phyloP scores from a whole-genome alignment of 2,113 vertebrate species.

The Otis tarda region DNA sequence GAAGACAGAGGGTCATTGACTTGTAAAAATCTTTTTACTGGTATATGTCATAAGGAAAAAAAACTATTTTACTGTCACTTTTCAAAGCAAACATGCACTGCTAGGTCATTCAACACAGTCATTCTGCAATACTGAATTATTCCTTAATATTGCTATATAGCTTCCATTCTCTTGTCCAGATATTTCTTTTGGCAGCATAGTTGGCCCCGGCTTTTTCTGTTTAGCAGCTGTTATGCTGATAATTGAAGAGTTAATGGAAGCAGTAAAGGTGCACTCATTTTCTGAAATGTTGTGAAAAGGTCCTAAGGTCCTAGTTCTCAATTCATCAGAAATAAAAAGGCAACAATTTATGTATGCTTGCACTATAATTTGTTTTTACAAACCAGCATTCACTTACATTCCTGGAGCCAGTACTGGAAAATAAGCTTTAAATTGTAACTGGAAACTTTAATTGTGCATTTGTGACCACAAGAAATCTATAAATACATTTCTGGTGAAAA shows the following conservation, averaged over 20 bases:
- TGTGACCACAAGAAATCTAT: background rate
- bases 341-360: background rate
- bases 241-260: slow-evolving; percentile 13
- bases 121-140: background rate
- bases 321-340: slow-evolving; percentile 20
- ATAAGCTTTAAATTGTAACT: slow-evolving; percentile 13
- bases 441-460: background rate
- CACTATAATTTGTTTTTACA: slow-evolving; percentile 17
- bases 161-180: background rate
- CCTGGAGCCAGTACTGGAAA: background rate
- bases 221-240: background rate
- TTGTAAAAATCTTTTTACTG: background rate
- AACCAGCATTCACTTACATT: background rate
- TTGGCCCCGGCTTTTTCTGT: background rate
- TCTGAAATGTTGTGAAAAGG: background rate
- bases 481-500: background rate
- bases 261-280: background rate
- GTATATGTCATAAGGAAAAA: background rate
- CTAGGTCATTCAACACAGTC: background rate
- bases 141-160: background rate
- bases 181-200: background rate
- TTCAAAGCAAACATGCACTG: background rate
- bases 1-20: background rate
- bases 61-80: background rate
- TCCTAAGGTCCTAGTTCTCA: background rate